phyloP scores from a whole-genome alignment of 2,888 invertebrate genomes.

The Mycogona germanica region DNA sequence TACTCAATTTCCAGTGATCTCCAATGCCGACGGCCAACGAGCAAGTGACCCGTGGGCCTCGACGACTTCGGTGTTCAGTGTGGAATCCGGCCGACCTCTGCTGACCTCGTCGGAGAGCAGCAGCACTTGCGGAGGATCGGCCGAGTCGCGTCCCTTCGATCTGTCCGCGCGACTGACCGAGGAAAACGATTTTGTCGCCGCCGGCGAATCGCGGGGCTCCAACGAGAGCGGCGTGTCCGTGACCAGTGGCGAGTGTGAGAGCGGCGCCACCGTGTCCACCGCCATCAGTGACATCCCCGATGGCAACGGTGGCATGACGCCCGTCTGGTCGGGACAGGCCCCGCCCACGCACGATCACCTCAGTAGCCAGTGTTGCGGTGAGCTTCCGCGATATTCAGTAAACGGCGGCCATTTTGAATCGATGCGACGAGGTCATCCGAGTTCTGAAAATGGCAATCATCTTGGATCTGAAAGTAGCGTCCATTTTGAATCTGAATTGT shows the following conservation, averaged over 20 bases:
- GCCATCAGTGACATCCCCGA: slow-evolving; percentile 38
- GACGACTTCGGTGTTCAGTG: slow-evolving; percentile 12
- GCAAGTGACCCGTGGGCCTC: background rate
- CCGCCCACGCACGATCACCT: too few relatives aligned
- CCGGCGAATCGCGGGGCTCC: background rate
- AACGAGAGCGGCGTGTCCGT: background rate
- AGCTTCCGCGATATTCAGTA: too few relatives aligned
- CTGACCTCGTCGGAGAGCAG: slow-evolving; percentile 21
- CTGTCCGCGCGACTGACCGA: too few relatives aligned
- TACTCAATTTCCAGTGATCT: background rate
- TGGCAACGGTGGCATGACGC: slow-evolving; percentile 23
- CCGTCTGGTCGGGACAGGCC: slow-evolving; percentile 22
- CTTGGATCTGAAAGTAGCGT: too few relatives aligned
- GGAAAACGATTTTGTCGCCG: background rate
- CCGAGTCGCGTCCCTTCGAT: background rate
- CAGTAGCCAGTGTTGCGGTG: too few relatives aligned
- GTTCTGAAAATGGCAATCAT: too few relatives aligned
- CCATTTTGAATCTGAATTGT: too few relatives aligned
- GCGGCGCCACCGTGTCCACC: slow-evolving; percentile 50
- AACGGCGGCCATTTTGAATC: background rate
- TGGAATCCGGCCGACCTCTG: slow-evolving; percentile 22
- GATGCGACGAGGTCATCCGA: too few relatives aligned
- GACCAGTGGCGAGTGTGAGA: background rate
- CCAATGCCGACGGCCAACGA: background rate
- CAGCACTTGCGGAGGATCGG: slow-evolving; percentile 1